These are phyloP conservation scores for Pyrgilauda ruficollis DNA, from an alignment of 2,113 vertebrate species.

Conservation along the genomic window DNA sequence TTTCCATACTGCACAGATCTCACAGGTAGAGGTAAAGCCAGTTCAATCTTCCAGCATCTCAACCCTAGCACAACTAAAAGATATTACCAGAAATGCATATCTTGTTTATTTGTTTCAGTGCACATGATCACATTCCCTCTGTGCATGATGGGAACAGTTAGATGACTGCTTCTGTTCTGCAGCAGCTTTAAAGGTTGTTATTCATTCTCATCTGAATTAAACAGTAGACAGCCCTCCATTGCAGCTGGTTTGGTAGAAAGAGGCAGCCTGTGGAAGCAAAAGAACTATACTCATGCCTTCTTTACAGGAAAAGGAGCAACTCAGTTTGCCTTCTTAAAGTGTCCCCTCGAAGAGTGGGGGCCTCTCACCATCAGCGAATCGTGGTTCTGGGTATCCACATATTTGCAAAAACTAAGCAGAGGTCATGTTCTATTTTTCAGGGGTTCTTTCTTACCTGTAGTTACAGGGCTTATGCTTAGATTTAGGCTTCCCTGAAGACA, in stretches of 20 bases:
- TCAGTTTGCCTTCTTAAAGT: not conserved
- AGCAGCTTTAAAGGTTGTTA: not conserved
- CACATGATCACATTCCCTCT: not conserved
- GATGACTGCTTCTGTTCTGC: not conserved
- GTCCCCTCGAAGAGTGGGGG: accelerated
- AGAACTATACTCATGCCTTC: not conserved
- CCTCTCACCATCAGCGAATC: not conserved
- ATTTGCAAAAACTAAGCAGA: not conserved
- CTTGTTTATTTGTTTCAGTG: not conserved
- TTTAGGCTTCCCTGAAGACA: not conserved
- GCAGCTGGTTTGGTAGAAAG: not conserved
- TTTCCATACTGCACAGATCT: not conserved
- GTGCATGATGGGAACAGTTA: not conserved
- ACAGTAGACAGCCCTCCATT: not conserved
- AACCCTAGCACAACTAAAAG: not conserved
- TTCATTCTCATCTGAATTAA: not conserved
- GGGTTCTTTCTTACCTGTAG: not conserved
- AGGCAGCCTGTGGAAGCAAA: not conserved
- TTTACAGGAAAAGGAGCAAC: not conserved
- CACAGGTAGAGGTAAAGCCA: not conserved
- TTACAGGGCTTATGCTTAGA: not conserved
- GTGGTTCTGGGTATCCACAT: not conserved
- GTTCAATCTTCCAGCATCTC: not conserved
- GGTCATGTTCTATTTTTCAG: not conserved
- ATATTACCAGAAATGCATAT: not conserved